Conservation (phyloP, 2,888 invertebrate species). For the Idaea dimidiata region DNA sequence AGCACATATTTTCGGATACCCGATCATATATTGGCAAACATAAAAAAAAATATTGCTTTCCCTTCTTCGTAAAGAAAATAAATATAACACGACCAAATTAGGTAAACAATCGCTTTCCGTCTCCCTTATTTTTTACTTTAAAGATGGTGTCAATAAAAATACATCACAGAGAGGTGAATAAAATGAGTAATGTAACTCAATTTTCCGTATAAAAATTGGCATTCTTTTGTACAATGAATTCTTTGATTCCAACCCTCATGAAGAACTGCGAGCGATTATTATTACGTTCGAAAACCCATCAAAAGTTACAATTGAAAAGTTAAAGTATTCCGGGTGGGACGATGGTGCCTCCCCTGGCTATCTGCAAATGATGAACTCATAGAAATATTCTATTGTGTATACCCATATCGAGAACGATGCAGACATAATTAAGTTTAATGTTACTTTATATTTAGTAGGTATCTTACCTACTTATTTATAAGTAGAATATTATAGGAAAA, state of each 20-base stretch:
- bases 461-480: no score
- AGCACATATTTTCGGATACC: no score
- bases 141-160: slow-evolving; percentile 50
- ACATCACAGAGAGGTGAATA: slow-evolving; percentile 59
- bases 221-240: slow-evolving; percentile 68
- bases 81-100: slow-evolving; percentile 27
- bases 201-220: slow-evolving; percentile 76
- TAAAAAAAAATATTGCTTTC: background rate
- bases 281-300: slow-evolving; percentile 81
- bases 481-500: no score
- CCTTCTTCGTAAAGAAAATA: background rate
- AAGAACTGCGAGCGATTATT: slow-evolving; percentile 75
- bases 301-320: slow-evolving; percentile 82
- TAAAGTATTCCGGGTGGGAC: slow-evolving; percentile 78
- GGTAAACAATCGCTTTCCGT: slow-evolving; percentile 28
- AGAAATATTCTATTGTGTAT: slow-evolving; percentile 72
- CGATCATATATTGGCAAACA: no score
- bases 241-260: slow-evolving; percentile 72
- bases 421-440: slow-evolving; percentile 6
- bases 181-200: slow-evolving; percentile 69
- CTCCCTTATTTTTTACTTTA: slow-evolving; percentile 33
- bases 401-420: slow-evolving; percentile 44
- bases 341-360: slow-evolving; percentile 63
- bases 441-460: background rate
- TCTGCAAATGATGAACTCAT: slow-evolving; percentile 75